Evolutionary conservation across 2,888 invertebrate genomes (phyloP).

Genomic region (Rhodophaea formosa): DNA sequence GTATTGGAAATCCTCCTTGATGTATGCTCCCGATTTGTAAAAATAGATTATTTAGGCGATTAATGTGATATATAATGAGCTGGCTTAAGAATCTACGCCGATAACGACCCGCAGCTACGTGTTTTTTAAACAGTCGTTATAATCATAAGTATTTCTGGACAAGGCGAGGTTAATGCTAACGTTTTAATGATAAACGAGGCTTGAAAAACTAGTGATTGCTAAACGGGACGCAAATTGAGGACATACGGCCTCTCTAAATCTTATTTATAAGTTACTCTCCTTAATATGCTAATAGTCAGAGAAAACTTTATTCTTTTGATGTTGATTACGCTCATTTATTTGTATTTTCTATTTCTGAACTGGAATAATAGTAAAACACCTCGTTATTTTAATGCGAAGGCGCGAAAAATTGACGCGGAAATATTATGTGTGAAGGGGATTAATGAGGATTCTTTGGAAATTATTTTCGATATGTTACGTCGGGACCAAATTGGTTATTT

Average conservation of each 20-base stretch:
- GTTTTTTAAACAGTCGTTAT: constrained; percentile 2
- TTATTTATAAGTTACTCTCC: constrained; percentile 70
- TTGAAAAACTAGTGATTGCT: constrained; percentile 67
- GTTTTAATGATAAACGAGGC: constrained; percentile 68
- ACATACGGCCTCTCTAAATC: constrained; percentile 57
- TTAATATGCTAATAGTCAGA: constrained; percentile 67
- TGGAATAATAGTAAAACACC: constrained; percentile 46
- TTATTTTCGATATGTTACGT: constrained; percentile 9
- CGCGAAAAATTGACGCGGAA: constrained; percentile 42
- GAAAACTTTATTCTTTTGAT: constrained; percentile 64
- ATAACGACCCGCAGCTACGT: constrained; percentile 18
- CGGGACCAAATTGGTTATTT: constrained; percentile 2
- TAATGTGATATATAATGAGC: constrained; percentile 44
- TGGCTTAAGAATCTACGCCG: constrained; percentile 20
- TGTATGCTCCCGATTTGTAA: constrained; percentile 51
- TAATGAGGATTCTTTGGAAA: constrained; percentile 31
- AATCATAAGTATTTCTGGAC: constrained; percentile 14
- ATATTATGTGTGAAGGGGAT: constrained; percentile 48
- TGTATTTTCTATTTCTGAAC: constrained; percentile 53
- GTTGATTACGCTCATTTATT: constrained; percentile 68
- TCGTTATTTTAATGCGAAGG: constrained; percentile 54
- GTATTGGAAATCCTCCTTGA: constrained; percentile 62
- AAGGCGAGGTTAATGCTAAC: constrained; percentile 54
- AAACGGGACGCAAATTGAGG: constrained; percentile 70
- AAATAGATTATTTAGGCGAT: constrained; percentile 47